A percentile compares a stretch with the other conserved stretches of the same genome.
phyloP scores from a whole-genome alignment of 1,140 invertebrate species.

The Drosophila sechellia region DNA sequence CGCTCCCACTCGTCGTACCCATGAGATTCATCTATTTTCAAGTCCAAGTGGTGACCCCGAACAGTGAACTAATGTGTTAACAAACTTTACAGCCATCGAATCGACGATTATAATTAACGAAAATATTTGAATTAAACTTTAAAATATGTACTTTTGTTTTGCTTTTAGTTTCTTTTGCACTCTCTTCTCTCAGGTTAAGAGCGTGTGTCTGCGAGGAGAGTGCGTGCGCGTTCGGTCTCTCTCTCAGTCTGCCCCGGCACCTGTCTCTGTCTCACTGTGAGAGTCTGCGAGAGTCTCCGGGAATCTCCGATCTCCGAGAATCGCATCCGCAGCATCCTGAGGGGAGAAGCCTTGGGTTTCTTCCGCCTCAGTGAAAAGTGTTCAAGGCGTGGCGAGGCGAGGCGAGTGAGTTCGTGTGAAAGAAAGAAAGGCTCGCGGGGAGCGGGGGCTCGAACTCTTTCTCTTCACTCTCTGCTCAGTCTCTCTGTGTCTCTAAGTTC shows the following conservation, averaged over 20 bases:
- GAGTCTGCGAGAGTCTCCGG: slow-evolving; percentile 43
- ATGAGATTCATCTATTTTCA: slow-evolving; percentile 55
- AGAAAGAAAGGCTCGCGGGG: slow-evolving; percentile 27
- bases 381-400: slow-evolving; percentile 48
- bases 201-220: slow-evolving; percentile 54
- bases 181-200: slow-evolving; percentile 81
- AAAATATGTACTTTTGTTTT: slow-evolving; percentile 66
- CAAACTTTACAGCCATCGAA: slow-evolving; percentile 64
- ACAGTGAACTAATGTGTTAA: slow-evolving; percentile 68
- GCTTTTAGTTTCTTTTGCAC: slow-evolving; percentile 79
- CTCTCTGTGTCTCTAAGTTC: slow-evolving; percentile 50
- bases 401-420: slow-evolving; percentile 71
- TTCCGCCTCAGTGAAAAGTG: slow-evolving; percentile 37
- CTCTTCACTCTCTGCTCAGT: slow-evolving; percentile 33
- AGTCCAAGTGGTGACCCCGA: slow-evolving; percentile 55
- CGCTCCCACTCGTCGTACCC: slow-evolving; percentile 59
- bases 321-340: slow-evolving; percentile 29
- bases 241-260: slow-evolving; percentile 46
- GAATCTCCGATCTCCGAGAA: slow-evolving; percentile 21
- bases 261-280: slow-evolving; percentile 48
- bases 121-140: slow-evolving; percentile 55
- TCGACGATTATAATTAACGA: slow-evolving; percentile 49
- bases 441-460: slow-evolving; percentile 46
- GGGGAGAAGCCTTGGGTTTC: slow-evolving; percentile 32
- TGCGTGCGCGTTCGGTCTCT: slow-evolving; percentile 34